Base-by-base conservation (phyloP, 1,140 invertebrate species). In the Cyrtorhinus lividipennis region DNA sequence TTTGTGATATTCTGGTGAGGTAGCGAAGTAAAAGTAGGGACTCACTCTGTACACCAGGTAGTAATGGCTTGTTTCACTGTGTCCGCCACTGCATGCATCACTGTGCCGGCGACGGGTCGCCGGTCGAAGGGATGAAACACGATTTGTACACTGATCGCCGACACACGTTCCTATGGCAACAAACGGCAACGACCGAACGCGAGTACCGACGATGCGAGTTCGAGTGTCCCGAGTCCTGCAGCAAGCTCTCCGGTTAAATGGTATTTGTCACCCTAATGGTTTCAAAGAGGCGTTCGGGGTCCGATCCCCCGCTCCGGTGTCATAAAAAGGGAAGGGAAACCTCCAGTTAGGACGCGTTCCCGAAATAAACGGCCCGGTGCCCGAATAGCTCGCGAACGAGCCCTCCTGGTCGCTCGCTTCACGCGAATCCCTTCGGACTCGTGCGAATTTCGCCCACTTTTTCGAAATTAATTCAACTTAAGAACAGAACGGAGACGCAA, bases 181-280 rank as follows among this genome's bases (percentile, higher is more conserved):
- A n/a, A 44, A 44, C 38, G 38, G n/a, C 38, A n/a, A 44, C 8
- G n/a, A 8, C n/a, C 38, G 30, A 38, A 5, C 30, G 30, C 30
- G 30, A 15, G 30, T 8, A 15, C 5, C 5, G 15, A 15, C 30
- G 30, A 38, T 15, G 30, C 30, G 5, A 8, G 30, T 38, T 38
- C 30, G 5, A 8, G 30, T 38, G 5, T 15, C 30, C 15, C 30
- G 10, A 53, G 48, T 20, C 48, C 48, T 20, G 8, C 20, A 20
- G 48, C 48, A 22, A 20, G 12, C 48, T 22, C 18, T 5, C 18
- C 12, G 48, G 3, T 12, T 53, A 53, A 53, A 53, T 53, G 48
- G 18, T 53, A 53, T 53, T 53, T 53, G 48, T 53, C 48, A 53
- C 48, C 48, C 48, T 53, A 53, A 53, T 53, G 48, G 48, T 22